Percentiles rank a stretch among this genome's conserved stretches.
Conservation (phyloP, 2,113 vertebrate genomes). For the Lanius collurio region DNA sequence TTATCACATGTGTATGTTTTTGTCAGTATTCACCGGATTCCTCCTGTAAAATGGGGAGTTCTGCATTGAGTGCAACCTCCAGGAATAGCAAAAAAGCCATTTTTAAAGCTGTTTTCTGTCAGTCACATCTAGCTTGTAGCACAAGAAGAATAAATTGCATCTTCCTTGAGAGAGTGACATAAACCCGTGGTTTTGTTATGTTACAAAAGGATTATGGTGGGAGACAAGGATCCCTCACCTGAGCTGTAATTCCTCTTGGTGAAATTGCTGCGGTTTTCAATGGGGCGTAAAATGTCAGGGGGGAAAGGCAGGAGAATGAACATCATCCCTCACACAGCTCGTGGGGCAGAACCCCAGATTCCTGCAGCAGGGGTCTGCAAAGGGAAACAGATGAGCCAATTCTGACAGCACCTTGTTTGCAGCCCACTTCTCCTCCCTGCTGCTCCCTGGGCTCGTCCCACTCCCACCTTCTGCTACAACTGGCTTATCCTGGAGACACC, state of each 20-base stretch:
- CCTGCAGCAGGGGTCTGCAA: background rate
- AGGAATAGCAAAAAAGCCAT: background rate
- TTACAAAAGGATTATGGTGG: background rate
- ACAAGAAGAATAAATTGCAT: background rate
- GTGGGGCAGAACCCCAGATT: background rate
- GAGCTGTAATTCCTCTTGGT: background rate
- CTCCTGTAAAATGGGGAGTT: background rate
- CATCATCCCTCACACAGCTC: background rate
- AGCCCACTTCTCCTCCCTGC: background rate
- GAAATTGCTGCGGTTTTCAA: background rate
- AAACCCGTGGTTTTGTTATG: background rate
- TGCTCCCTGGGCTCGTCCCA: background rate
- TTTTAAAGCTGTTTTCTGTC: background rate
- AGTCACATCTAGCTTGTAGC: background rate
- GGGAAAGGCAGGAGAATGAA: background rate
- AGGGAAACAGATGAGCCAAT: fast-evolving
- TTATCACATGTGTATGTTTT: background rate
- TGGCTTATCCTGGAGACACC: background rate
- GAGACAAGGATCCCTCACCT: background rate
- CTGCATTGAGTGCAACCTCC: background rate
- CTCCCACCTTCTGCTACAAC: background rate
- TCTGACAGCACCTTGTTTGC: background rate
- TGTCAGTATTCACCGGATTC: background rate
- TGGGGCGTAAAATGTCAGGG: background rate
- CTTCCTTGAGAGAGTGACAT: background rate